phyloP scores from a whole-genome alignment of 2,113 vertebrate species.

The Stegostoma tigrinum region DNA sequence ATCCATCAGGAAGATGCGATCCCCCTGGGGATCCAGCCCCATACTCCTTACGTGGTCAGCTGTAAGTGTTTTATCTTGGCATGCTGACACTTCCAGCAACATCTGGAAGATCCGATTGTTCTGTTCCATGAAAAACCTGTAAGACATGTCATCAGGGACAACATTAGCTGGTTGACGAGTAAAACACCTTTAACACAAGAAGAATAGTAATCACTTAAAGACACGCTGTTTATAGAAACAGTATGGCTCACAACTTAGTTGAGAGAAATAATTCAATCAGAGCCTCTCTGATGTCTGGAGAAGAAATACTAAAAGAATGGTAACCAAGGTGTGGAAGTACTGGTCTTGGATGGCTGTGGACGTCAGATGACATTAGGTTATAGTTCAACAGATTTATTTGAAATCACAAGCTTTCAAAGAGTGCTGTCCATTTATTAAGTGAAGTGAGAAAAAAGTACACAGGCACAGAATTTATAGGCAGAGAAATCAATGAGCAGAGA shows the following conservation, averaged over 20 bases:
- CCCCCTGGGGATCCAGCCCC: constrained; percentile 90
- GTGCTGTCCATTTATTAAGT: too few relatives aligned
- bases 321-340: too few relatives aligned
- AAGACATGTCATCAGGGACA: constrained; percentile 12
- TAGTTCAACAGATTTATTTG: too few relatives aligned
- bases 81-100: constrained; percentile 77
- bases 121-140: constrained; percentile 96
- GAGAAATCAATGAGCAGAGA: too few relatives aligned
- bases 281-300: neutral
- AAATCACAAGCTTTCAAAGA: too few relatives aligned
- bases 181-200: neutral
- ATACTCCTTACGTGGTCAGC: constrained; percentile 85
- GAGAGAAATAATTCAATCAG: neutral
- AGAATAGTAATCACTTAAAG: neutral
- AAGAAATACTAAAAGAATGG: neutral
- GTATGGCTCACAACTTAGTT: neutral
- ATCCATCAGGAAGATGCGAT: constrained; percentile 86
- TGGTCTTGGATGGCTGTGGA: too few relatives aligned
- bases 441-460: too few relatives aligned
- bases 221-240: neutral
- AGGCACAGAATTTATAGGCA: too few relatives aligned
- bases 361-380: too few relatives aligned
- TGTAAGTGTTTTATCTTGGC: constrained; percentile 82
- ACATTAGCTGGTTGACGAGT: neutral
- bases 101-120: constrained; percentile 98